Evolutionary conservation across 1,140 invertebrate genomes (phyloP).

Genomic region (Trypoxylus dichotomus): DNA sequence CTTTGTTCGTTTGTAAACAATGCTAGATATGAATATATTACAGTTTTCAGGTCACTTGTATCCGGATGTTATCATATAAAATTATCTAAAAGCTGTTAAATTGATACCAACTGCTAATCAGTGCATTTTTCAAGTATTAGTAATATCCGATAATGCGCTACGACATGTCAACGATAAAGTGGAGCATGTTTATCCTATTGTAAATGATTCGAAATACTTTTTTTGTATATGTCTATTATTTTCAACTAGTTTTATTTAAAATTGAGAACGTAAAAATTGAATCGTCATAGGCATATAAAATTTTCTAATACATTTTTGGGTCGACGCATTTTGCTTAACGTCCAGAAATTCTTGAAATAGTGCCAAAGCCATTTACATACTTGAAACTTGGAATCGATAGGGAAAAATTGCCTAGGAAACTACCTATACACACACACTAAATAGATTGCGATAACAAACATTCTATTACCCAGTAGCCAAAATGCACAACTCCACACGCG

Average conservation of each 20-base stretch:
- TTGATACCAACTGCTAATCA: neutral
- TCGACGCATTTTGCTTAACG: neutral
- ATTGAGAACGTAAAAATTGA: neutral
- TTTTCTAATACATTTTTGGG: neutral
- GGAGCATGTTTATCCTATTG: too few species aligned
- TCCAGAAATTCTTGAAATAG: neutral
- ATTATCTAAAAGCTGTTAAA: neutral
- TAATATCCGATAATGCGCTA: neutral
- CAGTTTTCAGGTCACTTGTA: neutral
- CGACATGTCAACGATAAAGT: neutral
- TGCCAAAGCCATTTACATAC: constrained; percentile 2
- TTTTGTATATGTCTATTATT: too few species aligned
- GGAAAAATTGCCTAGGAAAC: neutral
- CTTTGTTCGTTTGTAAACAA: too few species aligned
- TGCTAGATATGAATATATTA: too few species aligned
- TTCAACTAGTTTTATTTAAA: neutral
- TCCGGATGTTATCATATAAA: neutral
- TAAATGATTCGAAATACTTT: neutral
- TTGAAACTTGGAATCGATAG: constrained; percentile 1
- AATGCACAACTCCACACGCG: neutral
- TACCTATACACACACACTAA: neutral
- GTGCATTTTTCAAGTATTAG: neutral
- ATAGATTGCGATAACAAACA: neutral
- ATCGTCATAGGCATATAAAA: neutral
- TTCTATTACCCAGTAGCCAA: neutral